Evolutionary conservation across 2,113 vertebrate species (phyloP).

Genomic region (Spheniscus mendiculus): DNA sequence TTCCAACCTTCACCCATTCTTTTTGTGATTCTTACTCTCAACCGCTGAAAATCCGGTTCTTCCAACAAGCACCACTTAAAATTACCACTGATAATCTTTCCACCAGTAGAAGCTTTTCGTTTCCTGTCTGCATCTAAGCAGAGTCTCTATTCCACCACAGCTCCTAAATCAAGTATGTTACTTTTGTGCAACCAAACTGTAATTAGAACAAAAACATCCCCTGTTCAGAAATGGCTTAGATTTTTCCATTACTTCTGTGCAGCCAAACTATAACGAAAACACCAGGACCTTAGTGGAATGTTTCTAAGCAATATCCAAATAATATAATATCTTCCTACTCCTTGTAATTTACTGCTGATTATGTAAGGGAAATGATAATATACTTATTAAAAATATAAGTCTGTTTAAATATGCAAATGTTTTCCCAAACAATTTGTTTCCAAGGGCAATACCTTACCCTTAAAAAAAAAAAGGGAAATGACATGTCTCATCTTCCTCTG

Average conservation of each 20-base stretch:
- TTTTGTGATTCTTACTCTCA: accelerated
- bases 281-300: background rate
- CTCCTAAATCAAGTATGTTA: background rate
- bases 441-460: background rate
- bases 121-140: background rate
- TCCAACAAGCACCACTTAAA: background rate
- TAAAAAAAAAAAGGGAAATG: background rate
- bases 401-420: slow-evolving; percentile 2
- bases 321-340: background rate
- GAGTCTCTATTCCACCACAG: background rate
- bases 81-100: background rate
- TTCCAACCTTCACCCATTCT: background rate
- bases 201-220: background rate
- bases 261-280: background rate
- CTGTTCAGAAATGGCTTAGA: background rate
- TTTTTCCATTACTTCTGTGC: background rate
- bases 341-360: background rate
- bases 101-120: background rate
- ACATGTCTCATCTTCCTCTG: background rate
- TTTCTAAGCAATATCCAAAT: background rate
- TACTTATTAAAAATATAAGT: background rate
- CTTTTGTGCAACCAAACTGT: background rate
- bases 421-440: background rate
- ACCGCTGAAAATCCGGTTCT: background rate
- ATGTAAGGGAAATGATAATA: background rate